Evolutionary conservation across 2,113 vertebrate species (phyloP).

Genomic region (Ciconia stormi): DNA sequence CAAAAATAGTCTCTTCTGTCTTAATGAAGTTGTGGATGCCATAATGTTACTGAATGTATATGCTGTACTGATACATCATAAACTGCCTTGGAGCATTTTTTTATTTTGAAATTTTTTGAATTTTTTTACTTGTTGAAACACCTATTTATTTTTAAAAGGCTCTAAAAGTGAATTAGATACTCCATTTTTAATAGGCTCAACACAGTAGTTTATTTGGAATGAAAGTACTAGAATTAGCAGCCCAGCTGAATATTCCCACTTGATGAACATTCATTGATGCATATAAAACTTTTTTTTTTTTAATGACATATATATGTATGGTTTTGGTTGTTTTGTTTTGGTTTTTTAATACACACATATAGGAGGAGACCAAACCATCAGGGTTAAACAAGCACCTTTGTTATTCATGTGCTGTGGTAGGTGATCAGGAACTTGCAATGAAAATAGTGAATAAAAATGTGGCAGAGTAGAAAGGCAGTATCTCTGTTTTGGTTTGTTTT

Average conservation of each 20-base stretch:
- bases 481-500: neutral
- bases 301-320: too few relatives aligned
- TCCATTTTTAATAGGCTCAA: neutral
- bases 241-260: neutral
- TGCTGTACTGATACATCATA: neutral
- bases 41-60: neutral
- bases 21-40: neutral
- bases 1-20: neutral
- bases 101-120: too few relatives aligned
- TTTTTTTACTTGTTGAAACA: slow-evolving; percentile 11
- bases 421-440: neutral
- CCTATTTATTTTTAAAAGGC: slow-evolving; percentile 4
- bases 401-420: neutral
- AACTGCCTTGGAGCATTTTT: neutral
- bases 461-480: neutral
- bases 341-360: neutral
- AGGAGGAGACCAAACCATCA: neutral
- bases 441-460: neutral
- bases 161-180: neutral
- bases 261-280: neutral
- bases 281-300: neutral
- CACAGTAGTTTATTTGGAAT: neutral
- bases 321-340: neutral
- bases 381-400: neutral
- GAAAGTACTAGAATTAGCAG: neutral